Conservation (phyloP, 2,888 invertebrate species). For the Mesorhabditis belari region DNA sequence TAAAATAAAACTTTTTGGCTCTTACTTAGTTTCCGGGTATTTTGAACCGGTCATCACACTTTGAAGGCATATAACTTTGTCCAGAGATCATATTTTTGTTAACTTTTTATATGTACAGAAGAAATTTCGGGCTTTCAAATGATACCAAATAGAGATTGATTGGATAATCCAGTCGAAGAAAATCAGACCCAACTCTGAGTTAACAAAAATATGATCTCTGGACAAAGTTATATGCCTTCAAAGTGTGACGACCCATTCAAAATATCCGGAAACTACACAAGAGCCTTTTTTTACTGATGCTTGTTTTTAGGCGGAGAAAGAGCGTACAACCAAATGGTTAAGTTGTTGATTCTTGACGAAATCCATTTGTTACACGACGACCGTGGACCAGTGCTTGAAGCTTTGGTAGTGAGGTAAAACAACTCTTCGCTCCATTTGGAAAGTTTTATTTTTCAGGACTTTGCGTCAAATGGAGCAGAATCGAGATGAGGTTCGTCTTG, state of each 20-base stretch:
- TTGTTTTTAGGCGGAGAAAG: slow-evolving; percentile 74
- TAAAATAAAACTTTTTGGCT: slow-evolving; percentile 84
- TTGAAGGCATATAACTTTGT: no score
- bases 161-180: no score
- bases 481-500: slow-evolving; percentile 86
- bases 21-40: no score
- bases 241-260: no score
- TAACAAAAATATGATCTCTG: no score
- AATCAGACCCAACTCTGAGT: no score
- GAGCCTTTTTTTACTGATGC: not conserved
- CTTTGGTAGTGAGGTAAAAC: slow-evolving; percentile 78
- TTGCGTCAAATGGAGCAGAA: slow-evolving; percentile 71
- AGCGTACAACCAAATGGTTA: slow-evolving; percentile 88
- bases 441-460: slow-evolving; percentile 58
- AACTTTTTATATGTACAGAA: slow-evolving; percentile 97
- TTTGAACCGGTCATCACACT: no score
- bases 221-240: no score
- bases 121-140: slow-evolving; percentile 89
- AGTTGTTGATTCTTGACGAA: slow-evolving; percentile 92
- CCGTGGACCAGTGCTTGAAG: slow-evolving; percentile 86
- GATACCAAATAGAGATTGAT: no score
- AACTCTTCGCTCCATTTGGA: not conserved
- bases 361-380: slow-evolving; percentile 97
- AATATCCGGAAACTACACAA: no score
- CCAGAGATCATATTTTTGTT: no score